These are phyloP conservation scores for Oopsacas minuta DNA, from an alignment of 37 sponge, comb jelly and placozoan genomes.

Conservation along the genomic window DNA sequence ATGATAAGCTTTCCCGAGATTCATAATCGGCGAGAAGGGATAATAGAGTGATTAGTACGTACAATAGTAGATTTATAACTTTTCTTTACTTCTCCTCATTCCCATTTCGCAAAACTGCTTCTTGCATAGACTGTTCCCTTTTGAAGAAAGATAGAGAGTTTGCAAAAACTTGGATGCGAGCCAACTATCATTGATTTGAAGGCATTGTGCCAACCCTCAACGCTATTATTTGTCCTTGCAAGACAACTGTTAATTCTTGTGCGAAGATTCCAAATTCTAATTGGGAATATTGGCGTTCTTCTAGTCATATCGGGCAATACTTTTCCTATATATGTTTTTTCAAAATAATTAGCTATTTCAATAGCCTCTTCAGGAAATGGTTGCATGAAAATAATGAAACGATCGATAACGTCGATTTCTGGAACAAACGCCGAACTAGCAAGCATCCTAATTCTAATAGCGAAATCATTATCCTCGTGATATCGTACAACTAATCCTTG, in stretches of 20 bases:
- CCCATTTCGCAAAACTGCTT: neutral
- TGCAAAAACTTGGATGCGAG: neutral
- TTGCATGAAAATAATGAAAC: neutral
- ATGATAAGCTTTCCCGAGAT: neutral
- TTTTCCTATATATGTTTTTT: neutral
- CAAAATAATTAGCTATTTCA: slow-evolving; percentile 5
- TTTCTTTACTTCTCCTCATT: neutral
- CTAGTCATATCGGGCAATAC: neutral
- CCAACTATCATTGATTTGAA: neutral
- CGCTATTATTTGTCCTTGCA: neutral
- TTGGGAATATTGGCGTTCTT: neutral
- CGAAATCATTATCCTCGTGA: neutral
- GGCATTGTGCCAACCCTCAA: slow-evolving; percentile 13
- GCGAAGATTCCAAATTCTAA: neutral
- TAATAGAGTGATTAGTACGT: no score
- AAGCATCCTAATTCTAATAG: neutral
- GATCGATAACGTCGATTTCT: neutral
- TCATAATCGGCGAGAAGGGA: neutral
- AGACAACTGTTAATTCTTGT: neutral
- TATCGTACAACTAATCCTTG: neutral
- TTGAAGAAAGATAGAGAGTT: neutral
- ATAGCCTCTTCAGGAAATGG: neutral
- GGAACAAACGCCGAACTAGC: neutral
- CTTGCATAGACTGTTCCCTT: neutral
- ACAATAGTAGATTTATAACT: no score